These are phyloP conservation scores for Crotalus viridis DNA, from an alignment of 2,113 vertebrate species.

Conservation along the genomic window DNA sequence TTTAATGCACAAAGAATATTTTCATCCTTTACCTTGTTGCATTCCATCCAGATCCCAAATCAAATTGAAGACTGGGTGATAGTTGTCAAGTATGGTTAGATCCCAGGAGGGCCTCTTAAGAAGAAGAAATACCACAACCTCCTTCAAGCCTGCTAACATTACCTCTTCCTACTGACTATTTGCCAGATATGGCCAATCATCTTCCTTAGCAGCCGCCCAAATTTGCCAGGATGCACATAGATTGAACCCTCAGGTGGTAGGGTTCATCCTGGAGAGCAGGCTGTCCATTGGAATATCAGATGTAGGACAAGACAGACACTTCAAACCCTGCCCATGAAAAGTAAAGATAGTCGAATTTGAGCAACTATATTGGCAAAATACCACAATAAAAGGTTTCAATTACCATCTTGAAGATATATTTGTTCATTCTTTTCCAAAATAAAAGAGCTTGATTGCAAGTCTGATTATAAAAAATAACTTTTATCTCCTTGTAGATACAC, in stretches of 20 bases:
- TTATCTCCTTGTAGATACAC: background rate
- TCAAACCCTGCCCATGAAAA: background rate
- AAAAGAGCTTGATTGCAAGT: background rate
- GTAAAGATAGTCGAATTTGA: background rate
- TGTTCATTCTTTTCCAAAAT: background rate
- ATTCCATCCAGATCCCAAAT: background rate
- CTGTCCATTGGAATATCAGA: background rate
- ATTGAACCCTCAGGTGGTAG: background rate
- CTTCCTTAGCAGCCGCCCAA: background rate
- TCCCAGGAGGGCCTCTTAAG: background rate
- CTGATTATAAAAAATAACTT: background rate
- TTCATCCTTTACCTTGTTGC: background rate
- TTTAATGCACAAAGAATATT: too few relatives aligned
- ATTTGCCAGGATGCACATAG: background rate
- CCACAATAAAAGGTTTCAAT: background rate
- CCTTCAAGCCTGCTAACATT: background rate
- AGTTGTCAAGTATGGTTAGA: background rate
- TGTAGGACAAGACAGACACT: background rate
- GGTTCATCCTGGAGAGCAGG: background rate
- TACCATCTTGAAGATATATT: background rate
- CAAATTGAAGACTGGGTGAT: background rate
- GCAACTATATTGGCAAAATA: background rate
- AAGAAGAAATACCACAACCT: background rate
- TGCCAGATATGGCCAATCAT: background rate
- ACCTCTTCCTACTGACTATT: background rate